Percentiles rank a stretch among this genome's conserved stretches.
phyloP scores from a whole-genome alignment of 2,797 vertebrate genomes.

The Buceros bicornis region DNA sequence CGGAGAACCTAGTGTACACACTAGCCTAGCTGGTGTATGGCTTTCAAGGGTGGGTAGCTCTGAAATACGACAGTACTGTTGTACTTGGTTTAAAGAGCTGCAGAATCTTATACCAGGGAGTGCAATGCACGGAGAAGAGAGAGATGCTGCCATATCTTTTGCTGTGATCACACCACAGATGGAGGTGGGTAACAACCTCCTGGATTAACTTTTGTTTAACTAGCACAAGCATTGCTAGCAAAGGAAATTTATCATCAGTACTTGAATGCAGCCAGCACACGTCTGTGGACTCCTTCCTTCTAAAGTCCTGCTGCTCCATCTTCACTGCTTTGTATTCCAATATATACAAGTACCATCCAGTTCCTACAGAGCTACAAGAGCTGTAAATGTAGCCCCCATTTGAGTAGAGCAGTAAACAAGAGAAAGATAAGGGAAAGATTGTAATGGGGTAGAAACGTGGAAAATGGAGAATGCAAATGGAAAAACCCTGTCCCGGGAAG shows the following conservation, averaged over 20 bases:
- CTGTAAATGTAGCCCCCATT: background rate
- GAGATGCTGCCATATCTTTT: background rate
- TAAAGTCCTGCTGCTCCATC: background rate
- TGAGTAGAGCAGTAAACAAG: background rate
- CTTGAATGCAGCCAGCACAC: background rate
- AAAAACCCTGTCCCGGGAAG: background rate
- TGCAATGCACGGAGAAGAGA: background rate
- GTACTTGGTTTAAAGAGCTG: background rate
- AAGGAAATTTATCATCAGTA: background rate
- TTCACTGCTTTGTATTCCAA: background rate
- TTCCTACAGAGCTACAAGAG: background rate
- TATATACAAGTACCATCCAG: background rate
- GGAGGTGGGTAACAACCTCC: constrained; percentile 4
- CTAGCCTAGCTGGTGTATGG: background rate
- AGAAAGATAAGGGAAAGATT: background rate
- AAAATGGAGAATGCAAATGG: background rate
- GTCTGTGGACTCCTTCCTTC: background rate
- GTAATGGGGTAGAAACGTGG: background rate
- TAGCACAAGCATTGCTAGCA: background rate
- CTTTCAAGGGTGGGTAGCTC: background rate
- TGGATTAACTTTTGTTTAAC: constrained; percentile 31
- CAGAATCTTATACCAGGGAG: background rate
- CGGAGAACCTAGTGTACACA: background rate
- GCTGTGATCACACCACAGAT: background rate
- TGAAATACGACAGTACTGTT: background rate